phyloP scores from a whole-genome alignment of 30 jellyfish, hydroid and myxozoan genomes.

The Haliclystus octoradiatus region DNA sequence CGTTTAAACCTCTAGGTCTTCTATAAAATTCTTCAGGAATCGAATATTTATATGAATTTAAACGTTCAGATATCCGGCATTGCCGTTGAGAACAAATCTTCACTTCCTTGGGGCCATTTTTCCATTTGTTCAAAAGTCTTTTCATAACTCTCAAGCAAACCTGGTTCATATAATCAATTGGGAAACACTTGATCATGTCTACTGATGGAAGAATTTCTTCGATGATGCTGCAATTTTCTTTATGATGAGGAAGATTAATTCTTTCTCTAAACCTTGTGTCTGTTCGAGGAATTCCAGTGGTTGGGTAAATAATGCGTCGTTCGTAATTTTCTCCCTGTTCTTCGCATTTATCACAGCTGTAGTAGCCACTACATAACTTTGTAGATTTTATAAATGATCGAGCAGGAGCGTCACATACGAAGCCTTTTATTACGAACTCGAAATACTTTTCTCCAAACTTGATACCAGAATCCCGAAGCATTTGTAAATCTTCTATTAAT shows the following conservation, averaged over 20 bases:
- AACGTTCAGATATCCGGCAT: no score
- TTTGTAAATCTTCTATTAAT: no score
- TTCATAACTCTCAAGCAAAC: not conserved
- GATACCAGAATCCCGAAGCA: no score
- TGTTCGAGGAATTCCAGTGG: not conserved
- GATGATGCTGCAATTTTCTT: no score
- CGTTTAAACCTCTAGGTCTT: no score
- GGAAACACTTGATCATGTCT: not conserved
- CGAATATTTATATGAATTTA: no score
- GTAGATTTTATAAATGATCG: conserved; percentile 2
- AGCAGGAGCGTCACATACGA: conserved; percentile 14
- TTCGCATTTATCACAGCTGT: conserved; percentile 12
- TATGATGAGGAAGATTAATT: no score
- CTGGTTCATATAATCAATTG: not conserved
- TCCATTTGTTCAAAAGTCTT: not conserved
- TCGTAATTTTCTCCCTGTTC: conserved; percentile 3
- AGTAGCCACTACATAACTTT: conserved; percentile 2
- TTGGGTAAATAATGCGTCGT: not conserved
- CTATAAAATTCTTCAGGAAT: no score
- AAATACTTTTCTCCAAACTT: not conserved
- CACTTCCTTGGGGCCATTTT: not conserved
- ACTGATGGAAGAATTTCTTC: not conserved
- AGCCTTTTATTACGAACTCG: not conserved
- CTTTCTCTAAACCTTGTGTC: not conserved
- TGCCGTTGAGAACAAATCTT: no score